Conservation (phyloP, 1,140 invertebrate genomes). For the Antheraea pernyi region DNA sequence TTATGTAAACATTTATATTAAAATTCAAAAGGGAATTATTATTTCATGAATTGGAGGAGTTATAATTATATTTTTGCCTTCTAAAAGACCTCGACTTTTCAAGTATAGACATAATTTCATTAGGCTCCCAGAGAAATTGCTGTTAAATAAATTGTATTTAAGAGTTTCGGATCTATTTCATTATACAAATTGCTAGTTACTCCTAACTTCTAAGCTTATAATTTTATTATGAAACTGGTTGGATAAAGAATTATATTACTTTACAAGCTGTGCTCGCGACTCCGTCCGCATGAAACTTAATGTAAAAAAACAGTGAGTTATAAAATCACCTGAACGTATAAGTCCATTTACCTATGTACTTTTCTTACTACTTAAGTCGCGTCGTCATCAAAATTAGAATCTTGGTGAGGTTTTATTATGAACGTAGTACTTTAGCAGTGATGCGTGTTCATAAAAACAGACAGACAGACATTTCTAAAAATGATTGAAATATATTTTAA, state of each 20-base stretch:
- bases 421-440: too few species aligned
- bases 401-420: too few species aligned
- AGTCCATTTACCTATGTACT: too few species aligned
- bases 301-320: too few species aligned
- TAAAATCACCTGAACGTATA: too few species aligned
- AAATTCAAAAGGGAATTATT: neutral
- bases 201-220: neutral
- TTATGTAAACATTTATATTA: neutral
- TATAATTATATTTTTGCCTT: neutral
- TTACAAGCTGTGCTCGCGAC: too few species aligned
- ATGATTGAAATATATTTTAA: too few species aligned
- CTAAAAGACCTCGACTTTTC: neutral
- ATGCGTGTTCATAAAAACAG: too few species aligned
- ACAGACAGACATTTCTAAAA: too few species aligned
- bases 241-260: neutral
- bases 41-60: neutral
- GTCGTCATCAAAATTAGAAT: too few species aligned
- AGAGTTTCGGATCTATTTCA: neutral
- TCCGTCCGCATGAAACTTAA: too few species aligned
- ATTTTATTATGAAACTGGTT: neutral
- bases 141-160: neutral
- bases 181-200: neutral
- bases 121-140: neutral
- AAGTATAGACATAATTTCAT: neutral
- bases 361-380: too few species aligned